Percentiles rank a stretch among this genome's conserved stretches.
Conservation (phyloP, 2,888 invertebrate genomes). For the Trissonchulus sp. region DNA sequence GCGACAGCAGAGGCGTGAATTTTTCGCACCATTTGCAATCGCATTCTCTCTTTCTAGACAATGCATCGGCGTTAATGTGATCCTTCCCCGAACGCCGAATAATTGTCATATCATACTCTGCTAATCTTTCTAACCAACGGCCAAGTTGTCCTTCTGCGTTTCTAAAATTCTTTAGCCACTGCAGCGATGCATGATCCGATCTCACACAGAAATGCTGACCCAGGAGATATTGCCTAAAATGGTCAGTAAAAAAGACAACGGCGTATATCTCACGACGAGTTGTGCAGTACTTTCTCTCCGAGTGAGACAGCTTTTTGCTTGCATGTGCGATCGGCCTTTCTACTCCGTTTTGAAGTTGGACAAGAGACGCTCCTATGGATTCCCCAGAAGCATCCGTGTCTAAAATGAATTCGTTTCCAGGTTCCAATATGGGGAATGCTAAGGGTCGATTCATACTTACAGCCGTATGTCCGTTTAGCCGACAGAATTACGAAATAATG, state of each 20-base stretch:
- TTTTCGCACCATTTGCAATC: background rate
- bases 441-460: too few relatives aligned
- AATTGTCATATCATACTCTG: background rate
- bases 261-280: background rate
- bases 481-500: too few relatives aligned
- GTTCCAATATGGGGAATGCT: background rate
- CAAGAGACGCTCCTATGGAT: background rate
- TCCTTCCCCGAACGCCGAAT: background rate
- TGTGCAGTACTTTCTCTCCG: background rate
- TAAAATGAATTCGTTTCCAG: background rate
- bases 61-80: background rate
- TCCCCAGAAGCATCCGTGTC: background rate
- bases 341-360: background rate
- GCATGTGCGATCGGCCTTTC: background rate
- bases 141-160: too few relatives aligned
- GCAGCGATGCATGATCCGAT: too few relatives aligned
- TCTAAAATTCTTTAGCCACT: too few relatives aligned
- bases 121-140: too few relatives aligned
- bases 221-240: too few relatives aligned
- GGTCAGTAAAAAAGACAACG: too few relatives aligned
- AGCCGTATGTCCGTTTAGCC: too few relatives aligned
- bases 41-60: background rate
- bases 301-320: background rate
- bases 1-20: background rate
- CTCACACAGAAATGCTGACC: too few relatives aligned